Evolutionary conservation across 2,113 vertebrate genomes (phyloP).

Genomic region (Sardina pilchardus): DNA sequence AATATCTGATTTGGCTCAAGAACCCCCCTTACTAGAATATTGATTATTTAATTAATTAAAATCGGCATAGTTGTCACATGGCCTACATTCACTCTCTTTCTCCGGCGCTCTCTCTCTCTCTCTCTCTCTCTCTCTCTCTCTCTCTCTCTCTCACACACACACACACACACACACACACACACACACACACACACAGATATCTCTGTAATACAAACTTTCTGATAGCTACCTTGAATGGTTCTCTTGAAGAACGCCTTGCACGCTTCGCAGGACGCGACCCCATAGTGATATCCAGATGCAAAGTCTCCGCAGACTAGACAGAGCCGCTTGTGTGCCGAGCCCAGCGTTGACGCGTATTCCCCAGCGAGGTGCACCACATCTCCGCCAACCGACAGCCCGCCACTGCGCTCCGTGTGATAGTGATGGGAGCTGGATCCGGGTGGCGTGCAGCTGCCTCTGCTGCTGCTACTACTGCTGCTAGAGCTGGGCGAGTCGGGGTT

Average conservation of each 20-base stretch:
- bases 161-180: neutral
- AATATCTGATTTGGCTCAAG: constrained; percentile 39
- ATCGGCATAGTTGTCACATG: neutral
- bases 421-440: constrained; percentile 28
- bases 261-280: constrained; percentile 69
- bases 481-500: constrained; percentile 60
- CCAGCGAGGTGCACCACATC: constrained; percentile 41
- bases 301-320: constrained; percentile 75
- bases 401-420: constrained; percentile 30
- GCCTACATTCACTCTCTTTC: constrained; percentile 17
- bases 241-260: constrained; percentile 78
- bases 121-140: neutral
- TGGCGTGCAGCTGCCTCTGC: neutral
- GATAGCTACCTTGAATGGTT: constrained; percentile 68
- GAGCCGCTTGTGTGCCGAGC: constrained; percentile 54
- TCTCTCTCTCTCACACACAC: neutral
- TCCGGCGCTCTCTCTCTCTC: neutral
- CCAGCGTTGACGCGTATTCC: constrained; percentile 50
- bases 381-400: neutral
- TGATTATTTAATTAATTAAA: constrained; percentile 49
- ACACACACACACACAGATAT: neutral
- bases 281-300: constrained; percentile 70
- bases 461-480: constrained; percentile 44
- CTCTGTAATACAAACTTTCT: neutral
- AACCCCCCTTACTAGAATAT: constrained; percentile 37